These are phyloP conservation scores for Okapia johnstoni DNA, from an alignment of 2,113 vertebrate species.

Conservation along the genomic window DNA sequence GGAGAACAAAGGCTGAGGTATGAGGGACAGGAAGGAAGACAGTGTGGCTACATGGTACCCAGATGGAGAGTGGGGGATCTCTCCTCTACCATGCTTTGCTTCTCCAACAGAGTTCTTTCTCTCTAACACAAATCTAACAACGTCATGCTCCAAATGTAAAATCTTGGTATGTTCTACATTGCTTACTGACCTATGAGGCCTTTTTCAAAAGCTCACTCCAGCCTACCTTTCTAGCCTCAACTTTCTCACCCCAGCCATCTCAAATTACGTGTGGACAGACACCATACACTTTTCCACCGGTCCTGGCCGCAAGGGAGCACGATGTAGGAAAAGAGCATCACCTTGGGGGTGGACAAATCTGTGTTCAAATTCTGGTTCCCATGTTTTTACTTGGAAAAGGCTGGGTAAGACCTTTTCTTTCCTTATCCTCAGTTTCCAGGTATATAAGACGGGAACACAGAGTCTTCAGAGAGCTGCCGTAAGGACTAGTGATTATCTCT, in stretches of 20 bases:
- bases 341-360: background rate
- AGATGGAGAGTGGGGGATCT: fast-evolving
- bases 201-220: background rate
- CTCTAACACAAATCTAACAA: background rate
- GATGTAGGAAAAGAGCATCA: background rate
- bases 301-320: background rate
- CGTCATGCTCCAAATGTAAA: background rate
- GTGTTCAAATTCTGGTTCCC: background rate
- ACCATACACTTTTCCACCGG: fast-evolving
- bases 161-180: background rate
- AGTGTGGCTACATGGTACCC: too few species aligned
- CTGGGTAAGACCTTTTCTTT: background rate
- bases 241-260: background rate
- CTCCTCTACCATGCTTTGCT: background rate
- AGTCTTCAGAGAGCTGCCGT: background rate
- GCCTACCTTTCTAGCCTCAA: background rate
- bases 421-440: background rate
- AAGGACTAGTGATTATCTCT: background rate
- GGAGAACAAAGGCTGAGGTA: background rate
- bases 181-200: background rate
- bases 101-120: background rate
- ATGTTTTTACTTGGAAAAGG: background rate
- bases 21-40: background rate
- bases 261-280: background rate
- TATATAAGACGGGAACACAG: background rate